These are phyloP conservation scores for Falco biarmicus DNA, from an alignment of 2,797 vertebrate genomes.

Conservation along the genomic window DNA sequence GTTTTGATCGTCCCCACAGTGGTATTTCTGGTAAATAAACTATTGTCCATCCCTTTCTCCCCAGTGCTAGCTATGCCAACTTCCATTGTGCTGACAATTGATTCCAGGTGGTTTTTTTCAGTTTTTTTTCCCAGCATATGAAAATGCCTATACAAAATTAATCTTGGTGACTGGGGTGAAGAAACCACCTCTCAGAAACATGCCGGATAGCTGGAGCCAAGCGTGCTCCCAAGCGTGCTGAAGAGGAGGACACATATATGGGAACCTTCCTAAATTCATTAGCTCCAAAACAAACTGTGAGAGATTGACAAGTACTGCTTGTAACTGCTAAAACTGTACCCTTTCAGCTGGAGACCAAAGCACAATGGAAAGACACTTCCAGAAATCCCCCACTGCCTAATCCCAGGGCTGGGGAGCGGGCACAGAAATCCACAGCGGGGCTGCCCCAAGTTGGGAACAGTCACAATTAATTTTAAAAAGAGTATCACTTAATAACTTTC, in stretches of 20 bases:
- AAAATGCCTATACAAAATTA: slow-evolving; percentile 35
- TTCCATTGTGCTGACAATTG: slow-evolving; percentile 58
- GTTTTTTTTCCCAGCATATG: neutral
- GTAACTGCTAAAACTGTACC: neutral
- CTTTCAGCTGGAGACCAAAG: neutral
- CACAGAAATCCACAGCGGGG: neutral
- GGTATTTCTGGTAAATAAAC: slow-evolving; percentile 45
- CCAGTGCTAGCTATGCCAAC: slow-evolving; percentile 33
- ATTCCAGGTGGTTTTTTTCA: slow-evolving; percentile 27
- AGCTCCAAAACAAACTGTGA: neutral
- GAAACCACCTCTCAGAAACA: slow-evolving; percentile 9
- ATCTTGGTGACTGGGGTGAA: neutral
- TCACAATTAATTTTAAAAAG: neutral
- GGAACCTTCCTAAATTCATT: slow-evolving; percentile 32
- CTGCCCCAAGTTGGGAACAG: neutral
- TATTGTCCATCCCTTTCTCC: slow-evolving; percentile 50
- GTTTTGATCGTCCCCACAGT: slow-evolving; percentile 45
- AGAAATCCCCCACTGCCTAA: neutral
- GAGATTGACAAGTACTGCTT: neutral
- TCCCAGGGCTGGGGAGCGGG: neutral
- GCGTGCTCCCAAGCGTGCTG: neutral
- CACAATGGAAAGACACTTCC: neutral
- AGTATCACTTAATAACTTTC: slow-evolving; percentile 2
- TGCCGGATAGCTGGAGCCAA: neutral
- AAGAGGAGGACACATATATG: neutral